Base-by-base conservation (phyloP, 2,888 invertebrate genomes). In the Hyposoter didymator region DNA sequence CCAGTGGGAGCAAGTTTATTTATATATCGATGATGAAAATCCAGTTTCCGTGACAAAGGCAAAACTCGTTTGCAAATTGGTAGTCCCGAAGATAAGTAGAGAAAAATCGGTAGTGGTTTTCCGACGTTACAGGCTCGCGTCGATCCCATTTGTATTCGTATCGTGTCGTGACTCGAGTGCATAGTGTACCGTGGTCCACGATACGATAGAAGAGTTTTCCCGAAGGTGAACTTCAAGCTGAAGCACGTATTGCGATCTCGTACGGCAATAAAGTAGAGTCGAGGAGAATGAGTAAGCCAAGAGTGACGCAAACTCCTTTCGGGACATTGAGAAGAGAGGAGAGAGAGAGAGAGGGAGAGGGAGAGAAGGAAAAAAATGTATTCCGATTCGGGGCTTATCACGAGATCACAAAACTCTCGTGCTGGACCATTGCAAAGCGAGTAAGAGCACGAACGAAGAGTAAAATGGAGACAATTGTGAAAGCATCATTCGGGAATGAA, bases 221-320 rank as follows among this genome's bases (percentile, higher is more conserved):
- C 84, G 64, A 85, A 75, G 84, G 74, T 78, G 75, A 85, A 85
- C 74, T 82, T 82, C 49, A 47, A 74, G 69, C 52, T 47, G 47
- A 73, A 73, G 82, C 84, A 85, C 84, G 84, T 85, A 70, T 70
- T 74, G 78, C 70, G 82, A 78, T 78, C 74, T 82, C 70, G 82
- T 74, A 52, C 55, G 39, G 66, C 70, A 66, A 70, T 32, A 75
- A 70, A 74, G 28, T 17, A 69, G 74, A 59, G 55, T 14, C 47
- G 39, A 66, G 47, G 32, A 69, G 17, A 59, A 62, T 22, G 28
- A 66, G 72, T 62, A 62, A 35, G 62, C 19, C 19, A 64, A 39
- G 69, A 64, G 35, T 19, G 78, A 72, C 72, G 35, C 66, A 64
- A 82, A 66, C 73, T 43, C 55, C 70, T 73, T 70, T 28, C 35